Evolutionary conservation across 2,888 invertebrate genomes (phyloP), one percentile per base, ranked within the genome.

Genomic region (Cremastobaeus sp.): DNA sequence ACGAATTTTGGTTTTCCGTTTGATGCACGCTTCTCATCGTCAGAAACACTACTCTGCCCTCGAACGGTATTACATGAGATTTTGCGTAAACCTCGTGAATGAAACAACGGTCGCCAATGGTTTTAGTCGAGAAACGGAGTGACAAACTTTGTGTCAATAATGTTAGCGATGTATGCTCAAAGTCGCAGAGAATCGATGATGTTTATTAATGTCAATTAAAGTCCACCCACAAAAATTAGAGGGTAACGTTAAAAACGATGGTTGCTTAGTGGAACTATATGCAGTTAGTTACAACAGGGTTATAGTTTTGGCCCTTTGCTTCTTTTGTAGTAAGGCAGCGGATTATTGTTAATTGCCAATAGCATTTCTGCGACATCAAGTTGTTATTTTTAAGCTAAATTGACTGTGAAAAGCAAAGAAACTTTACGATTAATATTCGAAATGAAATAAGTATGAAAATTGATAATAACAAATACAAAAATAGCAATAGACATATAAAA

Each of bases 151-250:
- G 70, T 77, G 71, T 73, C 52, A 68, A 68, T 52, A 34, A 43
- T 59, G 79, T 79, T 78, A 78, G 81, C 77, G 45, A 76, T 64
- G 60, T 72, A 77, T 57, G 57, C 69, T 59, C 45, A 54, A 59
- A 50, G 35, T 59, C 59, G 48, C 15, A 12, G 9, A 28, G 39
- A 59, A 47, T 59, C 28, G 59, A 34, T 25, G 59, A 43, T 60
- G 41, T 45, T 34, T 48, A 66, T 74, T 76, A 60, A 75, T 77
- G 79, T 79, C 78, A 80, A 88, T 89, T 89, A 89, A 89, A 89
- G 89, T 89, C 89, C 89, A 89, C 89, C 88, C 88, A 82, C 34
- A 66, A 50, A 74, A 79, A 79, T 55, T 55, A 35, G 57, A 71
- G 41, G 64, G 52, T 62, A 50, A 68, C 48, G 50, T 48, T 57